phyloP scores from a whole-genome alignment of 1,140 invertebrate genomes.

The Parapsyche elsis region DNA sequence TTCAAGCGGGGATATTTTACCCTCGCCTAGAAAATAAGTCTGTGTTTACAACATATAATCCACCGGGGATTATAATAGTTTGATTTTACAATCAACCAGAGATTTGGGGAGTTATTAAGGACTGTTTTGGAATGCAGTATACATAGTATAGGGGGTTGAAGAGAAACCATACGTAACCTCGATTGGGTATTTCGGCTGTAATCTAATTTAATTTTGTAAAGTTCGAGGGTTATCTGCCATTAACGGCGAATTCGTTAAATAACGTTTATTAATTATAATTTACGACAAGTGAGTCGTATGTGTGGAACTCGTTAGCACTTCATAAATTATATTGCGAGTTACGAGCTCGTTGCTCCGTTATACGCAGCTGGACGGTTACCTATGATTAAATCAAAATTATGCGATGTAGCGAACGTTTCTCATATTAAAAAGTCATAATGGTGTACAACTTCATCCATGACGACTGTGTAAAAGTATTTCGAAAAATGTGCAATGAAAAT shows the following conservation, averaged over 20 bases:
- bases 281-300: neutral
- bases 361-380: conserved; percentile 15
- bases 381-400: conserved; percentile 31
- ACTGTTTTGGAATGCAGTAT: neutral
- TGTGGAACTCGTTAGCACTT: conserved; percentile 31
- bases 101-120: conserved; percentile 26
- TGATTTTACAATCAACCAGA: conserved; percentile 52
- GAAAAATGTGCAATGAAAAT: neutral
- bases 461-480: conserved; percentile 2
- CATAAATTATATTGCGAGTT: conserved; percentile 30
- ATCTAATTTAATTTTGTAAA: neutral
- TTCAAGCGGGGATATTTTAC: neutral
- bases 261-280: neutral
- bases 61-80: conserved; percentile 53
- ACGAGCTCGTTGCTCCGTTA: neutral
- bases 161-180: neutral
- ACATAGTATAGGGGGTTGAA: neutral
- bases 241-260: too few relatives aligned
- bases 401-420: neutral
- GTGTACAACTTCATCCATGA: conserved; percentile 16
- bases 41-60: conserved; percentile 54
- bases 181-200: neutral
- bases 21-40: conserved; percentile 34
- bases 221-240: too few relatives aligned
- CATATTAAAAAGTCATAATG: neutral